Percentiles rank a stretch among this genome's conserved stretches.
phyloP scores from a whole-genome alignment of 1,140 invertebrate species.

The Hylyphantes graminicola region DNA sequence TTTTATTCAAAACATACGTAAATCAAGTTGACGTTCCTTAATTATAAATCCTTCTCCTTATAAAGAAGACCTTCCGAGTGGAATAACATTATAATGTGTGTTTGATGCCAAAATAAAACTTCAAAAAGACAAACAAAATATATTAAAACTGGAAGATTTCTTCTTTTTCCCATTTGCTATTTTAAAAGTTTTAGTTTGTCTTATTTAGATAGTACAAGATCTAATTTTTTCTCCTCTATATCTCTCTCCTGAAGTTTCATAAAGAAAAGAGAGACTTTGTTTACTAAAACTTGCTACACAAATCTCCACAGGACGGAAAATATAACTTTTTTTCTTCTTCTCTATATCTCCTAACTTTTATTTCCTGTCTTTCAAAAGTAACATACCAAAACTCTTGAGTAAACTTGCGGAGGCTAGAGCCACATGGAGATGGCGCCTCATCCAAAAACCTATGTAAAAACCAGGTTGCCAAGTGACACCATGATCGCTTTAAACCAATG shows the following conservation, averaged over 20 bases:
- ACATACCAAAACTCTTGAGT: constrained; percentile 45
- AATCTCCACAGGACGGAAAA: constrained; percentile 20
- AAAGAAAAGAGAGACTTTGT: constrained; percentile 36
- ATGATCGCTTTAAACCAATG: too few relatives aligned
- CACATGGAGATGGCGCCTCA: too few relatives aligned
- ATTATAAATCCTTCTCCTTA: too few relatives aligned
- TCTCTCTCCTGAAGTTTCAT: background rate
- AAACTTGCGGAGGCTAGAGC: background rate
- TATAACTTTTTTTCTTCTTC: constrained; percentile 32
- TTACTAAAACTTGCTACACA: constrained; percentile 44
- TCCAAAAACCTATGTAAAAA: too few relatives aligned
- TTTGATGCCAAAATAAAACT: constrained; percentile 1
- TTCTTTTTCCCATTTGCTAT: constrained; percentile 10
- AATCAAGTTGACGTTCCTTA: too few relatives aligned
- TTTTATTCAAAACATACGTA: too few relatives aligned
- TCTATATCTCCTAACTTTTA: constrained; percentile 34
- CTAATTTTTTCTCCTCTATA: too few relatives aligned
- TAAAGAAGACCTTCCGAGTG: too few relatives aligned
- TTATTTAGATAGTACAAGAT: constrained; percentile 15
- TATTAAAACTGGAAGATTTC: constrained; percentile 19
- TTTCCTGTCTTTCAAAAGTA: constrained; percentile 51
- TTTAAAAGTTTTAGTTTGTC: background rate
- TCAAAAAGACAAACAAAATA: constrained; percentile 20
- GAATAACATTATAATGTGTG: constrained; percentile 15
- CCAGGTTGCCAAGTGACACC: too few relatives aligned